Evolutionary conservation across 2,888 invertebrate species (phyloP), one percentile per base, ranked within the genome.

Genomic region (Hylaea fasciaria): DNA sequence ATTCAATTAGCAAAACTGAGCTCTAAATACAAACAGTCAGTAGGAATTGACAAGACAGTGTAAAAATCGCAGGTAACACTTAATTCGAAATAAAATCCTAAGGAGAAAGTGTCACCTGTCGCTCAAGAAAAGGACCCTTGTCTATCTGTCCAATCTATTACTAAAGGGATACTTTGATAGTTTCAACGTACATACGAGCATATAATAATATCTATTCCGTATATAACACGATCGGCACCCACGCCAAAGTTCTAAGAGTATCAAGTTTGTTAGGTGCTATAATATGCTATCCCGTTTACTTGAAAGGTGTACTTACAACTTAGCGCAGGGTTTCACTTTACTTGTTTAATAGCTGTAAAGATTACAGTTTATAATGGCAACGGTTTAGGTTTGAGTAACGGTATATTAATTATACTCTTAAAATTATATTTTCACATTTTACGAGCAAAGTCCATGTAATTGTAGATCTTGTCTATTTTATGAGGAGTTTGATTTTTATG

Each of bases 251-350:
- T 45, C 32, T 28, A 46, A 46, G 40, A 50, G 49, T 44, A 49
- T 13, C 12, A 37, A 16, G 32, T 13, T 32, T 45, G 29, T n/a
- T 16, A 37, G 22, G 22, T 22, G 22, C 22, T 40, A 17, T n/a
- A n/a, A n/a, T 44, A 48, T 41, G 11, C 22, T 22, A 22, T 35
- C 32, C 40, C 49, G 32, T 50, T 57, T 50, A 50, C 57, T 50
- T 16, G 49, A 29, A 29, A 50, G 45, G 28, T 14, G 49, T 50
- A 46, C 57, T 57, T 57, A 44, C 37, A 50, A 57, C 29, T 50
- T 50, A 28, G 45, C n/a, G 47, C 5, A 47, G 49, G 49, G 49
- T 43, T 57, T 57, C 39, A 40, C 50, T 49, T 28, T 39, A 50
- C 57, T 57, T 50, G 50, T 57, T 57, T 46, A 22, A 10, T 22